Base-by-base conservation (phyloP, 1,140 invertebrate genomes). In the Steinernema khuongi region DNA sequence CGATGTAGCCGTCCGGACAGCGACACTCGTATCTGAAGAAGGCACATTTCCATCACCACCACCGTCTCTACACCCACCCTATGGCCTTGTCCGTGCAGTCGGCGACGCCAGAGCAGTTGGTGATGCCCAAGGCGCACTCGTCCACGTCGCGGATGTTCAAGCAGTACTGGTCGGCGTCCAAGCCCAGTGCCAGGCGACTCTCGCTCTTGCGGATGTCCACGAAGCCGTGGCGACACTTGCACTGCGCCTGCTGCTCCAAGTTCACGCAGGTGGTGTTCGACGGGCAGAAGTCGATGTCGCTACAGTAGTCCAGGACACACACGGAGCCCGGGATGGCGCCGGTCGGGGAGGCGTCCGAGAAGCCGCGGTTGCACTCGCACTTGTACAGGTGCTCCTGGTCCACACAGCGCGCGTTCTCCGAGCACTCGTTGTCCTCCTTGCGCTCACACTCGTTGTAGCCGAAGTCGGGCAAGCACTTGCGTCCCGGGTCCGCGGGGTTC, bases 51-150 rank as follows among this genome's bases (percentile, higher is more conserved):
- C n/a, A n/a, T n/a, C n/a, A n/a, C n/a, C n/a, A n/a, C n/a, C n/a
- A n/a, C n/a, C n/a, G n/a, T n/a, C n/a, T n/a, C n/a, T n/a, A n/a
- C n/a, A n/a, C n/a, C n/a, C n/a, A n/a, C n/a, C n/a, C 83, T 28
- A 81, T 66, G 17, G 74, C 43, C 17, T 73, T 70, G 68, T 84
- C 80, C 22, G 80, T 79, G 68, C 83, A 84, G 26, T 79, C 74
- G 50, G 83, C 83, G 30, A 85, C 80, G 19, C 77, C 72, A n/a
- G 82, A 84, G 44, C 83, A 84, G 71, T 84, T 84, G 30, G 80
- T 81, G 31, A 84, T 68, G n/a, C 82, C 84, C 18, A 84, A 77
- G 28, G 79, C 79, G 70, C 83, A 84, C 66, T 83, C 82, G 67
- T 85, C 81, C 1, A 84, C 77, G 77, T 84, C 83, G 19, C 71